Base-by-base conservation (phyloP, 1,140 invertebrate genomes). In the Drosophila ambigua region DNA sequence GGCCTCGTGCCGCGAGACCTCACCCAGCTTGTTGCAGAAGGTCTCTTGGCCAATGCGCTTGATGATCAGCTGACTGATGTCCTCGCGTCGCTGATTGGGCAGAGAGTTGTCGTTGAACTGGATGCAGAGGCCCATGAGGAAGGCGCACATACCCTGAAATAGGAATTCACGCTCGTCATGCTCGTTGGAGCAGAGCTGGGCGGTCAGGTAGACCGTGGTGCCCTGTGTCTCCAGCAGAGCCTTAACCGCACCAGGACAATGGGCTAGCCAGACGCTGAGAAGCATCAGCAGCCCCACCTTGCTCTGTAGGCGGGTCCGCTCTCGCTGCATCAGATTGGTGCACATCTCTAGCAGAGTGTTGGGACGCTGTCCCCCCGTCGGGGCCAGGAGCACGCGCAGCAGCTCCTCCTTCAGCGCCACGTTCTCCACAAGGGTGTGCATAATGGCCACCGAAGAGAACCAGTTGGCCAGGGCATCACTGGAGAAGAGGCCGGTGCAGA, bases 401-500 rank as follows among this genome's bases (percentile, higher is more conserved):
- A 99, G 91, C 88, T 98, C 96, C 85, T 99, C 98, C 91, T 99
- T 99, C 81, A 99, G 96, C 5, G 94, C 94, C 3, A 94, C 93
- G 91, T 98, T 98, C 65, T 98, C 97, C 2, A 98, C 95, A n/a
- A 99, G 92, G 0, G 95, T 95, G 83, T 99, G 97, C 78, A 97
- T 96, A 13, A 99, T 92, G 9, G 98, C 96, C 4, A 99, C 96
- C 0, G 98, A 94, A 1, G 97, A 97, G 92, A 99, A 98, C 99
- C 99, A 99, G 91, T 98, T 99, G n/a, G 97, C 98, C n/a, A 98
- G 92, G 15, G 96, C 93, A 91, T 99, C 98, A 0, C 94, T 92
- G 49, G 96, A 98, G 92, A 99, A 99, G 11, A 99, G 92, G 1
- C 98, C 98, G 16, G 96, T 96, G 91, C 98, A 99, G 3, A 99